Conservation (phyloP, 2,113 vertebrate species). For the Taxidea taxus region DNA sequence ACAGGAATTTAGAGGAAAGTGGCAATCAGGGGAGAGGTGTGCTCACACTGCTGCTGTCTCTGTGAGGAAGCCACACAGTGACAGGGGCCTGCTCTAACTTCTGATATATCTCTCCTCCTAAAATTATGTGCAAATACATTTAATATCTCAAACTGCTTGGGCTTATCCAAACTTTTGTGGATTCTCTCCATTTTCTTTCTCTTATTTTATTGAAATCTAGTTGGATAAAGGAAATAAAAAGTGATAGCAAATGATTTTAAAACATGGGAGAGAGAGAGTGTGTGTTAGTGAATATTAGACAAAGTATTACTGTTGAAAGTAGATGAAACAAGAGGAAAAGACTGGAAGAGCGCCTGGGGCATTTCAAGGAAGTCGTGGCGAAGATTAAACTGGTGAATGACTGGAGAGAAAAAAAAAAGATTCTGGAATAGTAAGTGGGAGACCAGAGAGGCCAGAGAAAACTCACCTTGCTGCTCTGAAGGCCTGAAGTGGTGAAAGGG, state of each 20-base stretch:
- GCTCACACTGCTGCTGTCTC: neutral
- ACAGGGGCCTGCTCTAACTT: neutral
- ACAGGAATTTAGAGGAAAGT: conserved; percentile 46
- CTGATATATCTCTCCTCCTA: neutral
- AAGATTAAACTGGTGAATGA: neutral
- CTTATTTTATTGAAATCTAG: neutral
- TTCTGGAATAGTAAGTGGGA: neutral
- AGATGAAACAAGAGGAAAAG: neutral
- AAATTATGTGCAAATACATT: neutral
- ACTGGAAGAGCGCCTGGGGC: neutral
- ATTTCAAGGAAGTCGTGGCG: neutral
- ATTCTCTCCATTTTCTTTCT: neutral
- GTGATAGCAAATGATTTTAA: neutral
- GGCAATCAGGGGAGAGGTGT: neutral
- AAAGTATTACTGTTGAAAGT: neutral
- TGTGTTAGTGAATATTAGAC: neutral
- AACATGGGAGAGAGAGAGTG: neutral
- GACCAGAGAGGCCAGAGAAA: neutral
- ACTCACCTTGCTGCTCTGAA: neutral
- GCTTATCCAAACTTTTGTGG: neutral
- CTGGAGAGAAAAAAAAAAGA: neutral
- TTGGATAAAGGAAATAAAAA: neutral
- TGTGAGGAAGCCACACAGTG: neutral
- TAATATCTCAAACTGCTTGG: neutral
- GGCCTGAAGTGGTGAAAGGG: neutral